Evolutionary conservation across 2,888 invertebrate species (phyloP), one percentile per base, ranked within the genome.

Genomic region (Parasteatoda lunata): DNA sequence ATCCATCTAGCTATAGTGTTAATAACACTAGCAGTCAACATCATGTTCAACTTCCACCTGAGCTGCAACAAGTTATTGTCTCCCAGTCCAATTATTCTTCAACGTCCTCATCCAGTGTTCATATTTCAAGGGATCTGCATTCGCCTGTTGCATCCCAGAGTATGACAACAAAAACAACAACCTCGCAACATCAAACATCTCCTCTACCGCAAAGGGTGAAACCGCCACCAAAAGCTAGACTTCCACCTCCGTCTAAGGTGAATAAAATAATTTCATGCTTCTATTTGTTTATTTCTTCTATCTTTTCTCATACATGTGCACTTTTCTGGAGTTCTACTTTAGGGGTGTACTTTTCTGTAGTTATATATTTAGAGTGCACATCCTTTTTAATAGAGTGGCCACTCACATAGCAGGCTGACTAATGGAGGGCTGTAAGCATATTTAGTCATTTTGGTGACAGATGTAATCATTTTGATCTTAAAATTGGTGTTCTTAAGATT

Each of bases 221-320:
- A 90, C 94, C 94, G 82, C 94, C 94, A 81, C 95, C 94, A 91
- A 92, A 96, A 85, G 95, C 96, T 51, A 92, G 96, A 89, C 94
- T 96, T 85, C 96, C 96, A 47, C 96, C 96, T 51, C 96, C 96
- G 6, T 96, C 96, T 66, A 97, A 96, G 93, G 95, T 95, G 92
- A 90, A 83, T 86, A n/a, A 8, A 52, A 30, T 64, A 49, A 15
- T 3, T 45, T 45, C 54, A 13, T 13, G 13, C 71, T 71, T 68
- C 15, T 68, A 6, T 3, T 68, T 3, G 15, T 66, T 30, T 30
- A 30, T 30, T 30, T 30, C 1, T 30, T 30, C 30, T 1, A 30
- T 30, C 30, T 30, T 30, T 30, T 30, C 0, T 30, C 30, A 30
- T 30, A 30, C 30, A 30, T 30, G 30, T 30, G 30, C 30, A 30